Evolutionary conservation across 2,888 invertebrate genomes (phyloP).

Genomic region (Tribolium freemani): DNA sequence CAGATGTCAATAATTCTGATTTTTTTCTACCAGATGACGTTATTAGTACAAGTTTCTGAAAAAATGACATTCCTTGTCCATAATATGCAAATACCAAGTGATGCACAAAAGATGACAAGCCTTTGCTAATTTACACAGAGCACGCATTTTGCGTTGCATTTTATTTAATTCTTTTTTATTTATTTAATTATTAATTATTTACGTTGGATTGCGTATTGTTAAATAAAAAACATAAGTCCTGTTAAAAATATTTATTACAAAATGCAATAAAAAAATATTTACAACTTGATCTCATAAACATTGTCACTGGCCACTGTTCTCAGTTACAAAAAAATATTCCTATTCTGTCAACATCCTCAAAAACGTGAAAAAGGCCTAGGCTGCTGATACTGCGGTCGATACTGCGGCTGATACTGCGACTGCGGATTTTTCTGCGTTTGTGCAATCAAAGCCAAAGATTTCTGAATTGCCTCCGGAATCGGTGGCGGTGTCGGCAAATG

Average conservation of each 20-base stretch:
- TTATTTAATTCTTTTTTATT: too few species aligned
- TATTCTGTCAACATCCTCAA: constrained; percentile 5
- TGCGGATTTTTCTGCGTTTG: constrained; percentile 53
- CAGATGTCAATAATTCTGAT: too few species aligned
- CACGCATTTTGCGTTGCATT: too few species aligned
- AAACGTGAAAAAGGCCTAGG: constrained; percentile 42
- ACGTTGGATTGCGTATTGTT: too few species aligned
- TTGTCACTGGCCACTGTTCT: constrained; percentile 24
- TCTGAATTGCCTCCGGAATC: constrained; percentile 79
- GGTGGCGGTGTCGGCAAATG: constrained; percentile 85
- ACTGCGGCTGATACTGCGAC: constrained; percentile 43
- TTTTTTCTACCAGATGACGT: too few species aligned
- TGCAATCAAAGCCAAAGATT: constrained; percentile 67
- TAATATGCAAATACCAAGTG: too few species aligned
- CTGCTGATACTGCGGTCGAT: constrained; percentile 48
- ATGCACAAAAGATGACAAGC: too few species aligned
- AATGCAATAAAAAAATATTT: constrained; percentile 29
- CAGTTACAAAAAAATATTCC: not conserved
- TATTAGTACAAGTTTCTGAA: too few species aligned
- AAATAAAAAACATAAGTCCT: not conserved
- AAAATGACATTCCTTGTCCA: too few species aligned
- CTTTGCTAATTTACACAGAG: too few species aligned
- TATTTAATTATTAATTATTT: too few species aligned
- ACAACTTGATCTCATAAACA: constrained; percentile 14
- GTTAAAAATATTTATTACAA: constrained; percentile 29